Percentiles rank a stretch among this genome's conserved stretches.
phyloP scores from a whole-genome alignment of 2,113 vertebrate genomes.

The Gobio gobio region DNA sequence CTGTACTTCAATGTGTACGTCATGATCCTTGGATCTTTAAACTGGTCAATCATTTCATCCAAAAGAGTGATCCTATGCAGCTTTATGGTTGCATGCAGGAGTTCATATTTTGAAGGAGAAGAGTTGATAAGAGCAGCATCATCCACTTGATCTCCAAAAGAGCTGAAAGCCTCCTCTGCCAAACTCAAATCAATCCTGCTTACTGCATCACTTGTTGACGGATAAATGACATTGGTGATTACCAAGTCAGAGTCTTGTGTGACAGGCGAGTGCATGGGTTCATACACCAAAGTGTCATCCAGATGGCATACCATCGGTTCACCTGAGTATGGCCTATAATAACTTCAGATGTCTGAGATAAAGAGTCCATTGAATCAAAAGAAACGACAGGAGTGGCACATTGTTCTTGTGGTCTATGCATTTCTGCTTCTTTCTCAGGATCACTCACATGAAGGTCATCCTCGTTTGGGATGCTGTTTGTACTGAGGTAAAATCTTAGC shows the following conservation, averaged over 20 bases:
- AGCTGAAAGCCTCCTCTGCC: background rate
- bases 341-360: background rate
- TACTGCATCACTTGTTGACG: background rate
- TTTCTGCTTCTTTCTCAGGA: no score
- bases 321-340: background rate
- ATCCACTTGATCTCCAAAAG: background rate
- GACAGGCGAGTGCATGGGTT: background rate
- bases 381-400: no score
- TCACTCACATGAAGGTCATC: no score
- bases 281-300: background rate
- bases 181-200: background rate
- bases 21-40: conserved; percentile 53
- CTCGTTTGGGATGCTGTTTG: no score
- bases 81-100: conserved; percentile 16
- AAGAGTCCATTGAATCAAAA: no score
- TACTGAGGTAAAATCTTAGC: no score
- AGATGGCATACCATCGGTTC: background rate
- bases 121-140: conserved; percentile 15
- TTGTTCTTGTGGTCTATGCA: background rate
- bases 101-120: conserved; percentile 8
- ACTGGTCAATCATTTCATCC: conserved; percentile 53
- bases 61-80: conserved; percentile 57
- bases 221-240: background rate
- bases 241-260: background rate
- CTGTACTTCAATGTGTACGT: conserved; percentile 35